Base-by-base conservation (phyloP, 2,113 vertebrate species). In the Rhombomys opimus region DNA sequence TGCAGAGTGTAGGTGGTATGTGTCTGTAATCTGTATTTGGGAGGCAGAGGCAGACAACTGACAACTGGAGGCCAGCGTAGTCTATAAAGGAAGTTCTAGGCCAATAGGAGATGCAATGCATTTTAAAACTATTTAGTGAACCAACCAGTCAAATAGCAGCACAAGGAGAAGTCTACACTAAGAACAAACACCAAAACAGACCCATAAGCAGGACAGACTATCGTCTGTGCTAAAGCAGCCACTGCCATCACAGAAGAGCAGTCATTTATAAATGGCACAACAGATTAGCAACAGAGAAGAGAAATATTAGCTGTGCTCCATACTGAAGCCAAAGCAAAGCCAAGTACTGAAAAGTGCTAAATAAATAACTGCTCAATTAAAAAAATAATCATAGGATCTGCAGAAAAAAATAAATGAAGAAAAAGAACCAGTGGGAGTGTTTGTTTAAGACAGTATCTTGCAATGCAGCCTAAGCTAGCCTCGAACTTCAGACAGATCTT, bases 251-350 rank as follows among this genome's bases (percentile, higher is more conserved):
- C 22, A 72, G 52, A 72, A 92, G 50, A 77, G 75, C 15, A 81
- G 22, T 63, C 35, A 61, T 67, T 90, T 91, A 38, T 95, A 82
- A 87, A 59, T 65, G 18, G 57, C 59, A 46, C 61, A 52, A 38
- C 3, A 70, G 4, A 75, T 59, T 50, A 86, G 67, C 46, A 70
- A 95, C 13, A 30, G 38, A 68, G 46, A 80, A 1, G n/a, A n/a
- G 25, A 12, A 35, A 68, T 84, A 76, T 54, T 38, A 84, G 32
- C 0, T 80, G 23, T 73, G 17, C 20, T 78, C 50, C 50, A 9
- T 5, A 86, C 63, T 92, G 50, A 90, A 88, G 81, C 35, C 78
- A 82, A 94, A 91, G 77, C 65, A 76, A 94, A 91, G 57, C 11
- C 32, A 94, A 68, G 52, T 22, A 32, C 35, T n/a, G 35, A 38